Evolutionary conservation across 2,888 invertebrate species (phyloP).

Genomic region (Brachynemurus nebulosus): DNA sequence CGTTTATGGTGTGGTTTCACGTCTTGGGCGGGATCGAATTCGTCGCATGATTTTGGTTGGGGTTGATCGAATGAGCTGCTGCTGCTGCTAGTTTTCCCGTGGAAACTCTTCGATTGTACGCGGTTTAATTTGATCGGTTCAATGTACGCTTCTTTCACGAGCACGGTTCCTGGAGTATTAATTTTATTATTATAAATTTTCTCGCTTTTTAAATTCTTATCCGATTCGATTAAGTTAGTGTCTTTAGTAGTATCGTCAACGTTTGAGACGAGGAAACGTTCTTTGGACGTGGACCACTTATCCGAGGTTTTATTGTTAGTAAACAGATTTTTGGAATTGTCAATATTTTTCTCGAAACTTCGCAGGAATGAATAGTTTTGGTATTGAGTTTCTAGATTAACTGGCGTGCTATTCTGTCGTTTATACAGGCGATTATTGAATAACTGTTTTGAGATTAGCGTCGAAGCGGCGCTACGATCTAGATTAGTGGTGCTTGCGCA

Average conservation of each 20-base stretch:
- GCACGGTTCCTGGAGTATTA: constrained; percentile 29
- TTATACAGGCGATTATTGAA: neutral
- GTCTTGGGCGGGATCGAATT: constrained; percentile 6
- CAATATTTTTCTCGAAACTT: neutral
- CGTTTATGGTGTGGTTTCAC: constrained; percentile 14
- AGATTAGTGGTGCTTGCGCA: constrained; percentile 18
- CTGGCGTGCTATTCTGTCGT: constrained; percentile 2
- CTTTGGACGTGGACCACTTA: constrained; percentile 28
- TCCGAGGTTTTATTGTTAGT: constrained; percentile 19
- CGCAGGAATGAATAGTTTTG: neutral
- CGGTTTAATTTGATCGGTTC: constrained; percentile 34
- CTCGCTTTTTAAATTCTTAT: constrained; percentile 18
- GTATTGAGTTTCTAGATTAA: neutral
- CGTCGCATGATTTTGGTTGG: neutral
- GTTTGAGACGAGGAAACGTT: constrained; percentile 23
- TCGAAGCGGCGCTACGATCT: constrained; percentile 21
- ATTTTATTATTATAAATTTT: constrained; percentile 19
- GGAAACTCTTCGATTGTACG: constrained; percentile 32
- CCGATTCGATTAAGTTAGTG: constrained; percentile 9
- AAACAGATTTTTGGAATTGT: constrained; percentile 16
- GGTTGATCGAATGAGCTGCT: no score
- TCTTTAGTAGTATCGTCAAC: constrained; percentile 8
- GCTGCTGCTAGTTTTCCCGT: neutral
- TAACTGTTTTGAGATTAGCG: neutral
- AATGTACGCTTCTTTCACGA: constrained; percentile 37